Base-by-base conservation (phyloP, 1,140 invertebrate genomes). In the Dufourea novaeangliae region DNA sequence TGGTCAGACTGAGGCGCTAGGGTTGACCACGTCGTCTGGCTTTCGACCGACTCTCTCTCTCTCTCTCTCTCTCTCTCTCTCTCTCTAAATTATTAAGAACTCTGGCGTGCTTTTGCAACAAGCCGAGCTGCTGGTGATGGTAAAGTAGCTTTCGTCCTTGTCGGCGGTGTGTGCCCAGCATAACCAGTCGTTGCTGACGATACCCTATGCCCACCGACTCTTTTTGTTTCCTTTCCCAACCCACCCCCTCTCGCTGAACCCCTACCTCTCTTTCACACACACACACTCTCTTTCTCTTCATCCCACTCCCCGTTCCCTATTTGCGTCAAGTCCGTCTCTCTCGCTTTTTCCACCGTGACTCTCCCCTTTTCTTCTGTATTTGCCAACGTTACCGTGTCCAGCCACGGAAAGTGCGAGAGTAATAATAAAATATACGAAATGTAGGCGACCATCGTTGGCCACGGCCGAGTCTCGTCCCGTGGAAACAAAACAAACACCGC, bases 51-150 rank as follows among this genome's bases (percentile, higher is more conserved):
- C 71, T 76, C 74, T 84, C 62, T 71, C 85, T 87, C 87, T 85
- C 84, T 83, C 84, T 86, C 87, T 84, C 79, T 88, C 85, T 83
- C 81, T 87, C 86, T 90, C 90, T 92, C 91, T 91, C 92, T 92
- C 92, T 92, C 92, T 92, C 91, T 92, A 91, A 92, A 92, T 92
- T 92, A 92, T 92, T 92, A 92, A 92, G 91, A 92, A 91, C 88
- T 87, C 88, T 79, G 80, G 72, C 59, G 76, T 77, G 73, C 79
- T 79, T 83, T 73, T 72, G 82, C 67, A 57, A 39, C 46, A 41
- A 29, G 29, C 12, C 54, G 46, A n/a, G 1, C 39, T 29, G 52
- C 52, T 22, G 59, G 63, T 78, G 80, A 67, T 82, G 44, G 80
- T 64, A 52, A 71, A 80, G 82, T 84, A 71, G 57, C 77, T 63